Evolutionary conservation across 2,888 invertebrate genomes (phyloP), one percentile per base, ranked within the genome.

Genomic region (Drosophila acutilabella): DNA sequence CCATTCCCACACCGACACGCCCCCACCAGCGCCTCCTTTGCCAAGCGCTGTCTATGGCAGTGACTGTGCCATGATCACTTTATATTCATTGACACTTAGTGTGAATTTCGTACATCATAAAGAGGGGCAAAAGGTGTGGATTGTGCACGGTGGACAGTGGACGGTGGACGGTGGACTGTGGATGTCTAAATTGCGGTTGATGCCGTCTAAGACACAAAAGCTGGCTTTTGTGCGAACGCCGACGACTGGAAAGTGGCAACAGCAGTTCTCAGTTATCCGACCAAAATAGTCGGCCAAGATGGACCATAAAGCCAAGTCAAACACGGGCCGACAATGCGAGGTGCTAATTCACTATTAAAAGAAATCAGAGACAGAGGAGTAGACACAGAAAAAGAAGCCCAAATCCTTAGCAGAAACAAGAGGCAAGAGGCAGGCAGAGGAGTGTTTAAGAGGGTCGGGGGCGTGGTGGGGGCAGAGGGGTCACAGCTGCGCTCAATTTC

Each of bases 321-420:
- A 80, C 65, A 70, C 60, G 69, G 67, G 71, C 70, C 66, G 58
- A 72, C 65, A 64, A 57, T 42, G 72, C 69, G 68, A 89, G 89
- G 88, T 81, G 83, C 80, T 89, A 86, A 89, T 81, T 88, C 90
- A 89, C 88, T 79, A 89, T 90, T 90, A 90, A 89, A 89, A 83
- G 89, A 89, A 90, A 86, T 81, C 89, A 80, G 83, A 86, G 78
- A 78, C 8, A 30, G 30, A 30, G 23, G 23, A n/a, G 26, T 1
- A 26, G 26, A 45, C 20, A 42, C 45, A 45, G 18, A 26, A 48
- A 41, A 44, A 58, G 47, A 62, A 1, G 41, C 48, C 68, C 71
- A 81, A 79, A 78, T 78, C 78, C 72, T 77, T 58, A 44, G 18
- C 16, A 60, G 11, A 41, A 47, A 42, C 45, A 45, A 18, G 11